Percentiles rank a stretch among this genome's conserved stretches.
These are phyloP conservation scores for Cyclophora punctaria DNA, from an alignment of 2,888 invertebrate species.

Conservation along the genomic window DNA sequence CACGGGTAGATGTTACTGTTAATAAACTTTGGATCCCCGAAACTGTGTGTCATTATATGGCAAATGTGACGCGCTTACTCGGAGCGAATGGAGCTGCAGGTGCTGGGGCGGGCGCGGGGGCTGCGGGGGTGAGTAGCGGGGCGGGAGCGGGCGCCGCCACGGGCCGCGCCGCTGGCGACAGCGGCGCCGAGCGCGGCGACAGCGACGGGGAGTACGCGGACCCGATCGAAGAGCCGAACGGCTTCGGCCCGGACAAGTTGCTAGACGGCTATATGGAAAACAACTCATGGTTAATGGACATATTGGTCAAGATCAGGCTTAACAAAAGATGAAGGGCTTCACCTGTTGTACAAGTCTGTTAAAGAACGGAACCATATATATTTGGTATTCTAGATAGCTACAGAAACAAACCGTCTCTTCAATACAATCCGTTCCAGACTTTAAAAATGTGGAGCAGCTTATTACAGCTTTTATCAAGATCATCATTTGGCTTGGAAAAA, in stretches of 20 bases:
- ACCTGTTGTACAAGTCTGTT: no score
- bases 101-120: slow-evolving; percentile 20
- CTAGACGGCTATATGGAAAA: slow-evolving; percentile 56
- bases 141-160: slow-evolving; percentile 34
- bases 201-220: slow-evolving; percentile 69
- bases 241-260: slow-evolving; percentile 76
- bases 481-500: no score
- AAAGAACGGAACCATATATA: no score
- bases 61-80: slow-evolving; percentile 73
- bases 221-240: slow-evolving; percentile 76
- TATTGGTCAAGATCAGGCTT: no score
- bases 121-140: slow-evolving; percentile 20
- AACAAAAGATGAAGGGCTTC: no score
- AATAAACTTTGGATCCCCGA: no score
- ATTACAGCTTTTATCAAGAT: no score
- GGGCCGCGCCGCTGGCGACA: slow-evolving; percentile 65
- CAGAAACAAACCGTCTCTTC: no score
- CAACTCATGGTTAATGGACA: neutral
- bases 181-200: slow-evolving; percentile 67
- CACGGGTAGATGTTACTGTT: no score
- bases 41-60: slow-evolving; percentile 33
- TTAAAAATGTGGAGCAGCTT: no score
- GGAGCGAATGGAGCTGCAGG: slow-evolving; percentile 53
- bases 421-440: no score
- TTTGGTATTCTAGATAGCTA: no score